A percentile compares a stretch with the other conserved stretches of the same genome.
phyloP scores from a whole-genome alignment of 2,113 vertebrate genomes.

The Nerophis lumbriciformis region DNA sequence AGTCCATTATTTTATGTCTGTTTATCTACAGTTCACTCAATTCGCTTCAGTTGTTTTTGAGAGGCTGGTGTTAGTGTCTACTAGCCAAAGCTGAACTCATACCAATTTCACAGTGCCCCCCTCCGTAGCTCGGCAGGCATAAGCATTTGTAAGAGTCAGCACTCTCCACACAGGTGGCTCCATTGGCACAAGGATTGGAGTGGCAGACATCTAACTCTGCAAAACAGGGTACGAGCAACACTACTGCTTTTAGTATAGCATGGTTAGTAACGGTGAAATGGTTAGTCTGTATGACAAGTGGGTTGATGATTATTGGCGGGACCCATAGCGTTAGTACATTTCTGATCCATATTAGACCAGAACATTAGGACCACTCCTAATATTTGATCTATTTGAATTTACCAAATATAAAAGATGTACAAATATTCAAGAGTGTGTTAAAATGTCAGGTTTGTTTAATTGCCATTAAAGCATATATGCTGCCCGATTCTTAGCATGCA shows the following conservation, averaged over 20 bases:
- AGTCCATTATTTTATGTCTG: no score
- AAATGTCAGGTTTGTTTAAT: conserved; percentile 22
- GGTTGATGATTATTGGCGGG: conserved; percentile 2
- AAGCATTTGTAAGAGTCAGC: conserved; percentile 96
- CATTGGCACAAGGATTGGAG: conserved; percentile 93
- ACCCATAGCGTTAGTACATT: conserved; percentile 44
- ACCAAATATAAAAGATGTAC: not conserved
- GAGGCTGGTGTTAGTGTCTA: conserved; percentile 76
- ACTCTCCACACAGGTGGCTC: conserved; percentile 93
- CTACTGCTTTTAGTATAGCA: conserved; percentile 33
- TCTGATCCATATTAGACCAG: conserved; percentile 26
- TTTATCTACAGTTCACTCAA: no score
- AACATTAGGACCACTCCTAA: not conserved
- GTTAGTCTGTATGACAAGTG: not conserved
- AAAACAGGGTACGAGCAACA: conserved; percentile 78
- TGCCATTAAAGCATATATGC: conserved; percentile 7
- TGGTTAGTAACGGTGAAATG: not conserved
- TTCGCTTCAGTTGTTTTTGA: conserved; percentile 1
- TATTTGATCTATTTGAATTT: not conserved
- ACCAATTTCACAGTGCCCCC: conserved; percentile 93
- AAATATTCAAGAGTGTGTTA: conserved; percentile 24
- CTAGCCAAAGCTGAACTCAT: conserved; percentile 92
- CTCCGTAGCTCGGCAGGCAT: conserved; percentile 99
- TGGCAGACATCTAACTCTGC: conserved; percentile 95
- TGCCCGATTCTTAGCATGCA: conserved; percentile 52